Conservation (phyloP, 1,140 invertebrate genomes). For the Drosophila repleta region DNA sequence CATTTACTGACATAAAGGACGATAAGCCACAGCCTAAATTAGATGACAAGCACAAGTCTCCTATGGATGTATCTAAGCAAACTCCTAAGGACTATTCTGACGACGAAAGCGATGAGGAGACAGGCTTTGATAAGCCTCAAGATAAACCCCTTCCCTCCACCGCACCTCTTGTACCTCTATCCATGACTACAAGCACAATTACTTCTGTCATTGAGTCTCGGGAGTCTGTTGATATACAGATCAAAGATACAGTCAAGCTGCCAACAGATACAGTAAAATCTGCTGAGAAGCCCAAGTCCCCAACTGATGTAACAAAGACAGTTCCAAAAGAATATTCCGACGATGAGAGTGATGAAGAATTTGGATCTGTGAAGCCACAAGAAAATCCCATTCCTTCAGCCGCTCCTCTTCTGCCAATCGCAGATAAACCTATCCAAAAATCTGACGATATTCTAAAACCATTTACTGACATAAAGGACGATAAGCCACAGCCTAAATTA, state of each 20-base stretch:
- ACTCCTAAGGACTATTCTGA: constrained; percentile 17
- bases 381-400: constrained; percentile 2
- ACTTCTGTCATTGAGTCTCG: not conserved
- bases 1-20: constrained; percentile 12
- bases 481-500: not conserved
- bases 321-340: constrained; percentile 25
- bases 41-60: constrained; percentile 30
- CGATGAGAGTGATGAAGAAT: constrained; percentile 23
- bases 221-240: constrained; percentile 3
- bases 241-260: constrained; percentile 10
- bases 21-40: constrained; percentile 6
- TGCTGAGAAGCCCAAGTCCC: constrained; percentile 21
- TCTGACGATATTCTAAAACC: constrained; percentile 16
- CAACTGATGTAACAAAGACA: not conserved
- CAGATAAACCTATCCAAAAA: constrained; percentile 1
- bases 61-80: constrained; percentile 19
- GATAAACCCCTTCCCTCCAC: not conserved
- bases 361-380: constrained; percentile 4
- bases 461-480: not conserved
- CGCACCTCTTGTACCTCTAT: not conserved
- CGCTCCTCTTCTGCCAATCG: not conserved
- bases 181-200: constrained; percentile 7
- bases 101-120: constrained; percentile 19
- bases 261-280: no score
- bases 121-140: not conserved